These are phyloP conservation scores for Thaumatotibia leucotreta DNA, from an alignment of 1,140 invertebrate genomes.

Conservation along the genomic window DNA sequence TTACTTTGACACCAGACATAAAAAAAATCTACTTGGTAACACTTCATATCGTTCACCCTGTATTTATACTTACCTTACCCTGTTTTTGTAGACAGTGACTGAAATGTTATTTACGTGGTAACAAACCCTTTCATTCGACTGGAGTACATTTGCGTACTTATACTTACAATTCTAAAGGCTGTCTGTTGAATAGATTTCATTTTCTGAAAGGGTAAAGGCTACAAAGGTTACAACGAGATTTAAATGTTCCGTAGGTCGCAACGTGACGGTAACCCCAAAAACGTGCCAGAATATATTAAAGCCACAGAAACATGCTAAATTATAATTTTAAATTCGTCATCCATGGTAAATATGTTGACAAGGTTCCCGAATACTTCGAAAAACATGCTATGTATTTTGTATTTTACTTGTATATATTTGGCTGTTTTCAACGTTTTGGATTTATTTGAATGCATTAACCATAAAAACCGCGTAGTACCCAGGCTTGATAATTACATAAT, in stretches of 20 bases:
- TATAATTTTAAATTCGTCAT: constrained; percentile 3
- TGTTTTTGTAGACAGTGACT: no score
- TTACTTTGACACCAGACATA: no score
- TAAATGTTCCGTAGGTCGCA: not conserved
- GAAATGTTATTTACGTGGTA: not conserved
- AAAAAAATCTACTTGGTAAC: no score
- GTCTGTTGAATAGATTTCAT: not conserved
- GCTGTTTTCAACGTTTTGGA: not conserved
- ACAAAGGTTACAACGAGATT: not conserved
- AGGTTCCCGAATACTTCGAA: not conserved
- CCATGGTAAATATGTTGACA: not conserved
- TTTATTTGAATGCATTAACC: not conserved
- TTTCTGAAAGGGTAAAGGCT: not conserved
- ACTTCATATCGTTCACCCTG: no score
- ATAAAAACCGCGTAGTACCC: not conserved
- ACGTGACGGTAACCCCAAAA: not conserved
- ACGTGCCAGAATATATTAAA: not conserved
- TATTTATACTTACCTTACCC: no score
- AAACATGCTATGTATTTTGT: not conserved
- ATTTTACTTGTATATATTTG: not conserved
- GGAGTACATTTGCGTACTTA: not conserved
- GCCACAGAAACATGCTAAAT: not conserved
- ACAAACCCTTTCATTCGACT: not conserved
- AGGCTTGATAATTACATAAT: not conserved
- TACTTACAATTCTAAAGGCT: not conserved